phyloP scores from a whole-genome alignment of 2,797 vertebrate genomes.

The Gadopsis marmoratus region DNA sequence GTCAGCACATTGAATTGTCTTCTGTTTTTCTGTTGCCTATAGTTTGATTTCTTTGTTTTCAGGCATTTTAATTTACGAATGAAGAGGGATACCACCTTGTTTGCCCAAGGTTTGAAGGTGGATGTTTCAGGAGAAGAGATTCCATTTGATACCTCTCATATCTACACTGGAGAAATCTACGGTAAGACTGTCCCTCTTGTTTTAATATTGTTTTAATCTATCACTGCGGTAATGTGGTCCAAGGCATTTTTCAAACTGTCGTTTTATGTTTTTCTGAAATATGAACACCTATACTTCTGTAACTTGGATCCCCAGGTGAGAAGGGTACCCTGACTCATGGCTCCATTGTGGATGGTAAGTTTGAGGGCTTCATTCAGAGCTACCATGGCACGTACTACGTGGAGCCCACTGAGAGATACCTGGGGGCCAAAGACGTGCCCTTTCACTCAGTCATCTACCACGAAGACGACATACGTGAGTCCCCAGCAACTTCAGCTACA shows the following conservation, averaged over 20 bases:
- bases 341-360: constrained; percentile 93
- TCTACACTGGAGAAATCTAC: constrained; percentile 97
- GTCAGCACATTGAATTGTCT: background rate
- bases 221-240: background rate
- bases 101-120: constrained; percentile 93
- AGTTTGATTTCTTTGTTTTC: constrained; percentile 40
- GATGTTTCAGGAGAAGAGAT: constrained; percentile 90
- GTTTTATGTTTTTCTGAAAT: background rate
- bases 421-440: constrained; percentile 91
- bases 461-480: constrained; percentile 98
- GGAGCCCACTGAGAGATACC: constrained; percentile 94
- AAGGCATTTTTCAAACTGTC: background rate
- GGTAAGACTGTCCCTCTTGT: constrained; percentile 84
- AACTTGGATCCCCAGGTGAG: constrained; percentile 87
- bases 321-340: constrained; percentile 94
- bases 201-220: background rate
- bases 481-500: constrained; percentile 9
- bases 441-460: constrained; percentile 99
- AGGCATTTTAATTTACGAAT: constrained; percentile 97
- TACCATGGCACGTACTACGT: constrained; percentile 94
- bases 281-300: background rate
- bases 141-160: constrained; percentile 96
- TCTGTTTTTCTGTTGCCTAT: background rate
- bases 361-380: constrained; percentile 97
- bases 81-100: constrained; percentile 94